These are phyloP conservation scores for Lycorma delicatula DNA, from an alignment of 1,140 invertebrate species.

Conservation along the genomic window DNA sequence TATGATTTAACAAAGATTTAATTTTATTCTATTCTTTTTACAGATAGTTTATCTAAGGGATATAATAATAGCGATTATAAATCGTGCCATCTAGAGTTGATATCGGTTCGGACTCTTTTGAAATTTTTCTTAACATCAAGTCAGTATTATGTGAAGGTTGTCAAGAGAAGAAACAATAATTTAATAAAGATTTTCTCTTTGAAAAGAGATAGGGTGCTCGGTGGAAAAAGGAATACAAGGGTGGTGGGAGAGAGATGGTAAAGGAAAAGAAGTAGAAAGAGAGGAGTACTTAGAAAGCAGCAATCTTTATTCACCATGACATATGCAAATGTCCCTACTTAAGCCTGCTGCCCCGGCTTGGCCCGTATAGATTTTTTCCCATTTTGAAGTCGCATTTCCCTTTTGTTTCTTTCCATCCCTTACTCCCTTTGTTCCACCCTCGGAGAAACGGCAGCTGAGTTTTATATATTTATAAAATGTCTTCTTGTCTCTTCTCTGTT, in stretches of 20 bases:
- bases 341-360: background rate
- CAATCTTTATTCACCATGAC: background rate
- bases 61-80: too few species aligned
- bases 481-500: constrained; percentile 4
- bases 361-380: background rate
- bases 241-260: too few species aligned
- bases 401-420: background rate
- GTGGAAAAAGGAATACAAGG: background rate
- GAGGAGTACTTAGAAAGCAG: too few species aligned
- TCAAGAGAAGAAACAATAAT: background rate
- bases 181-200: background rate
- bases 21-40: too few species aligned
- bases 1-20: too few species aligned
- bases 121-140: too few species aligned
- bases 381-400: background rate
- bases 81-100: too few species aligned
- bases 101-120: too few species aligned
- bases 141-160: background rate
- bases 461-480: constrained; percentile 19
- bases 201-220: background rate
- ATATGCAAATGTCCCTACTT: constrained; percentile 2
- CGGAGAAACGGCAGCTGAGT: background rate
- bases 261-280: too few species aligned
- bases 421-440: background rate
- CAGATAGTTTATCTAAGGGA: too few species aligned